Evolutionary conservation across 2,888 invertebrate genomes (phyloP).

Genomic region (Cyclophora albipunctata): DNA sequence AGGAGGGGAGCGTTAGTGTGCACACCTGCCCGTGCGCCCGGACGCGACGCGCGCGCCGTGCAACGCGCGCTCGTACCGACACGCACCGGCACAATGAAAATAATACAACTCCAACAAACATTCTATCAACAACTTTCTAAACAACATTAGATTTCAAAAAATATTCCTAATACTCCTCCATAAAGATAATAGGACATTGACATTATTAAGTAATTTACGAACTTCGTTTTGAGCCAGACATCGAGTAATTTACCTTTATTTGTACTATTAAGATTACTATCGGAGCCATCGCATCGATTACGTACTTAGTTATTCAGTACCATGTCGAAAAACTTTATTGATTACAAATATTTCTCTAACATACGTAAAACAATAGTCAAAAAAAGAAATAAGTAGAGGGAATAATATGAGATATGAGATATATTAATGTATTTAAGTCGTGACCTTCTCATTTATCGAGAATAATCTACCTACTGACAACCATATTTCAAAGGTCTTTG

Average conservation of each 20-base stretch:
- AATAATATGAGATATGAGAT: too few relatives aligned
- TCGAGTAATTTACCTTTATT: slow-evolving; percentile 11
- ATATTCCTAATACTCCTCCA: slow-evolving; percentile 1
- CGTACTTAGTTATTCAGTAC: slow-evolving; percentile 16
- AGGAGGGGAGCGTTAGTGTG: slow-evolving; percentile 55
- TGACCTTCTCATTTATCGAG: too few relatives aligned
- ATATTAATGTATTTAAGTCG: too few relatives aligned
- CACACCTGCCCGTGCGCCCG: slow-evolving; percentile 54
- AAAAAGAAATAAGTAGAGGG: too few relatives aligned
- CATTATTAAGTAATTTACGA: slow-evolving; percentile 9
- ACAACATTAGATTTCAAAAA: neutral
- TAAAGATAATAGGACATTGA: slow-evolving; percentile 2
- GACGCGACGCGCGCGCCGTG: slow-evolving; percentile 25
- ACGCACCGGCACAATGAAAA: slow-evolving; percentile 11
- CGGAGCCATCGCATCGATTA: slow-evolving; percentile 34
- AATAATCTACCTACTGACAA: too few relatives aligned
- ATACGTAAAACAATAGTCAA: slow-evolving; percentile 31
- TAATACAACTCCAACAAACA: neutral
- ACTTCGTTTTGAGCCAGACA: slow-evolving; percentile 2
- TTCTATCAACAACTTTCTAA: slow-evolving; percentile 36
- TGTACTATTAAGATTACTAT: slow-evolving; percentile 33
- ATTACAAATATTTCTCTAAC: slow-evolving; percentile 31
- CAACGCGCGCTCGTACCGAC: slow-evolving; percentile 32
- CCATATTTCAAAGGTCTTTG: too few relatives aligned
- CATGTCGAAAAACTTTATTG: slow-evolving; percentile 6